Evolutionary conservation across 64 coral and sea anemone species (phyloP).

Genomic region (Montipora cactus): DNA sequence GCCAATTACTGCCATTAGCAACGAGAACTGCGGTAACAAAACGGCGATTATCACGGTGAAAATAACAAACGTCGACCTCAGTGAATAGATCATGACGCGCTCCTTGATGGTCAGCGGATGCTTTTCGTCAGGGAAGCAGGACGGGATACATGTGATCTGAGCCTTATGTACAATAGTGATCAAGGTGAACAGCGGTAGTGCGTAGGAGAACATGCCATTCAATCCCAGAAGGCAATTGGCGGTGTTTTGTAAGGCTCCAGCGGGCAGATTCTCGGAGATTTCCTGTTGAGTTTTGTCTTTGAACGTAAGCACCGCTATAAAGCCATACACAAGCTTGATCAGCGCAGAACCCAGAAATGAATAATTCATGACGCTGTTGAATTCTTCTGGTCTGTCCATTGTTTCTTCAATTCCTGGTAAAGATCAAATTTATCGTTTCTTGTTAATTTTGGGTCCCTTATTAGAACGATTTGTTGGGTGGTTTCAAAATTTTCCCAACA

Average conservation of each 20-base stretch:
- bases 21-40: slow-evolving; percentile 88
- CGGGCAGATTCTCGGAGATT: slow-evolving; percentile 86
- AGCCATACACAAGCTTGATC: slow-evolving; percentile 71
- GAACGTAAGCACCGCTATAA: slow-evolving; percentile 81
- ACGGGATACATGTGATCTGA: slow-evolving; percentile 63
- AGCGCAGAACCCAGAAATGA: slow-evolving; percentile 63
- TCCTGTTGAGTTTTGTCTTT: slow-evolving; percentile 73
- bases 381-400: slow-evolving; percentile 78
- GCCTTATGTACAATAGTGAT: slow-evolving; percentile 75
- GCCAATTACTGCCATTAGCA: slow-evolving; percentile 94
- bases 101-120: slow-evolving; percentile 72
- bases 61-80: slow-evolving; percentile 82
- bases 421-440: not conserved
- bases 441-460: no score
- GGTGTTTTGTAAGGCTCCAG: slow-evolving; percentile 71
- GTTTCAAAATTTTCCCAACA: no score
- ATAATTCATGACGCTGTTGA: slow-evolving; percentile 83
- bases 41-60: slow-evolving; percentile 70
- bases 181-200: slow-evolving; percentile 76
- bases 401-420: slow-evolving; percentile 81
- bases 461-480: no score
- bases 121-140: slow-evolving; percentile 86
- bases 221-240: slow-evolving; percentile 78
- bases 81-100: slow-evolving; percentile 62
- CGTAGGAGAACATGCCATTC: slow-evolving; percentile 83